Percentiles rank a stretch among this genome's conserved stretches.
Conservation (phyloP, 1,140 invertebrate genomes). For the Coelopa frigida region DNA sequence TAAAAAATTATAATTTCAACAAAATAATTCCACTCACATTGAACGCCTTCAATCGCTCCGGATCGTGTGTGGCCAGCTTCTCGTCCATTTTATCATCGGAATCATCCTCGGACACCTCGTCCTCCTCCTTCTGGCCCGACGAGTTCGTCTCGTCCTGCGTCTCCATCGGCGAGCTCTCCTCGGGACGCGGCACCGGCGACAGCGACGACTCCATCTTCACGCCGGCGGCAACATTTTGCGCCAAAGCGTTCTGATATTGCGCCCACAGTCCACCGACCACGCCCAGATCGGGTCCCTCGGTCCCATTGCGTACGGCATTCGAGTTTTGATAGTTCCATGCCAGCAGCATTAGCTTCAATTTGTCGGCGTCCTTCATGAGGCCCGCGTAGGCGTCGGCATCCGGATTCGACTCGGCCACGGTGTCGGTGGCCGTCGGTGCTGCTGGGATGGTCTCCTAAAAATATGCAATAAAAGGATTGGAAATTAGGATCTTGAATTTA, state of each 20-base stretch:
- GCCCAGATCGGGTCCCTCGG: slow-evolving; percentile 42
- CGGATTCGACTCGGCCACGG: slow-evolving; percentile 20
- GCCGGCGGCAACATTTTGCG: slow-evolving; percentile 34
- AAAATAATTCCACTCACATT: slow-evolving; percentile 64
- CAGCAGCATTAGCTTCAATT: slow-evolving; percentile 75
- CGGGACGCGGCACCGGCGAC: slow-evolving; percentile 37
- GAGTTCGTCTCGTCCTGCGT: slow-evolving; percentile 85
- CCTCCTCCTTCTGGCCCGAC: slow-evolving; percentile 89
- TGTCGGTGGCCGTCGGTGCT: slow-evolving; percentile 19
- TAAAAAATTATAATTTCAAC: no score
- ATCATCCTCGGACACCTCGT: slow-evolving; percentile 85
- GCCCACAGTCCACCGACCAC: slow-evolving; percentile 69
- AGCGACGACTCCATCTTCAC: slow-evolving; percentile 34
- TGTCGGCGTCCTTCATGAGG: slow-evolving; percentile 70
- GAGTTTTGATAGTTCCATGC: slow-evolving; percentile 75
- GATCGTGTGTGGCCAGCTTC: slow-evolving; percentile 71
- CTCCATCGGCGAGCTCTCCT: slow-evolving; percentile 48
- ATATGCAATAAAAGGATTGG: neutral
- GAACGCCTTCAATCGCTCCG: slow-evolving; percentile 92
- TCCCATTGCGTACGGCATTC: slow-evolving; percentile 49
- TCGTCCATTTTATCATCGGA: slow-evolving; percentile 82
- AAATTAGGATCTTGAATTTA: no score
- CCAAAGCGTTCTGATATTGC: slow-evolving; percentile 55
- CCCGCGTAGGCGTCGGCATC: slow-evolving; percentile 41
- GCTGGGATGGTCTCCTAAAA: slow-evolving; percentile 21